phyloP scores from a whole-genome alignment of 2,797 vertebrate species.

The Tolypeutes matacus region DNA sequence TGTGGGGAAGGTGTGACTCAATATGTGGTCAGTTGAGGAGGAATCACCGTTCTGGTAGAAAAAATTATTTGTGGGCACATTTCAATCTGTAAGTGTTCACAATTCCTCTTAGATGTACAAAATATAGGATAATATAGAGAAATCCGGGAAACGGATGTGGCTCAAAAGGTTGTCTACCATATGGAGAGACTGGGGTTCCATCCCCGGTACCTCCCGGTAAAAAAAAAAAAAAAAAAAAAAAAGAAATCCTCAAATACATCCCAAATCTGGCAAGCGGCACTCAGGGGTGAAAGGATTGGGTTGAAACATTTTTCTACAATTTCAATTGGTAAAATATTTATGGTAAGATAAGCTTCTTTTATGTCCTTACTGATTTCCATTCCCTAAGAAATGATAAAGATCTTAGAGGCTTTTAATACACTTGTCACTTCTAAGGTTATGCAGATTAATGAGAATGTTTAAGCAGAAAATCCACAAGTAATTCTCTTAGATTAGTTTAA shows the following conservation, averaged over 20 bases:
- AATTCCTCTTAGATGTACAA: not conserved
- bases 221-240: no score
- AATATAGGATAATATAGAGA: not conserved
- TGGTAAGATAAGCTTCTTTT: not conserved
- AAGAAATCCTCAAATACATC: not conserved
- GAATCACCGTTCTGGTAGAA: not conserved
- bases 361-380: not conserved
- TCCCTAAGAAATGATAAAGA: not conserved
- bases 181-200: no score
- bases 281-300: not conserved
- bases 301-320: not conserved
- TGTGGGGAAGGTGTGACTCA: not conserved
- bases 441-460: constrained; percentile 44
- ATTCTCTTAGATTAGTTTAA: not conserved
- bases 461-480: not conserved
- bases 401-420: not conserved
- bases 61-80: not conserved
- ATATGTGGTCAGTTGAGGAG: not conserved
- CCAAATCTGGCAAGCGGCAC: not conserved
- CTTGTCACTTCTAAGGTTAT: constrained; percentile 7
- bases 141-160: no score
- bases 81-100: not conserved
- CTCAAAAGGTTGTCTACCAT: no score
- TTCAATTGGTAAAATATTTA: not conserved
- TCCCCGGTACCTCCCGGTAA: no score